phyloP scores from a whole-genome alignment of 2,113 vertebrate genomes.

The Crotalus helleri region DNA sequence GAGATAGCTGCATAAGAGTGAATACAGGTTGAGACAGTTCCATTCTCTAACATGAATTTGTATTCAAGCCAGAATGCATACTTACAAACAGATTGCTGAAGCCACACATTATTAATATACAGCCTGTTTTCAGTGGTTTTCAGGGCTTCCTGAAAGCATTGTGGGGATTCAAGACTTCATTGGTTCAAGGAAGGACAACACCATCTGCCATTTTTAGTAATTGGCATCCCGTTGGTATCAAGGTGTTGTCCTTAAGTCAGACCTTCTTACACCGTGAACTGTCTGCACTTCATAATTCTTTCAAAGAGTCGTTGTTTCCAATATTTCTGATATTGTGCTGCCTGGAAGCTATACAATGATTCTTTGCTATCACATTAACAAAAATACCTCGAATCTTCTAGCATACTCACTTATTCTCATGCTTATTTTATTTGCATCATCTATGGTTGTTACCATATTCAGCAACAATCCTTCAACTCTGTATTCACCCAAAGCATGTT shows the following conservation, averaged over 20 bases:
- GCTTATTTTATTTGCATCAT: neutral
- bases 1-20: neutral
- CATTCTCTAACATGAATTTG: neutral
- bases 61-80: neutral
- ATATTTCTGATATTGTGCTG: neutral
- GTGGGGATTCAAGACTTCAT: neutral
- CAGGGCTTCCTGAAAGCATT: neutral
- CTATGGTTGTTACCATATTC: neutral
- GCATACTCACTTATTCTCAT: neutral
- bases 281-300: neutral
- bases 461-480: neutral
- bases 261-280: neutral
- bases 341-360: neutral
- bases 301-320: neutral
- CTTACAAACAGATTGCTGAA: neutral
- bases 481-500: neutral
- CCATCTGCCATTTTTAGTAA: neutral
- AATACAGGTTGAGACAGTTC: neutral
- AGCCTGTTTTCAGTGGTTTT: neutral
- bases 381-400: neutral
- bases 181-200: neutral
- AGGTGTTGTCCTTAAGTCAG: neutral
- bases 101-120: neutral
- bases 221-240: neutral
- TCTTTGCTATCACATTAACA: neutral